Conservation (phyloP, 2,888 invertebrate species). For the Leistus spinibarbis region DNA sequence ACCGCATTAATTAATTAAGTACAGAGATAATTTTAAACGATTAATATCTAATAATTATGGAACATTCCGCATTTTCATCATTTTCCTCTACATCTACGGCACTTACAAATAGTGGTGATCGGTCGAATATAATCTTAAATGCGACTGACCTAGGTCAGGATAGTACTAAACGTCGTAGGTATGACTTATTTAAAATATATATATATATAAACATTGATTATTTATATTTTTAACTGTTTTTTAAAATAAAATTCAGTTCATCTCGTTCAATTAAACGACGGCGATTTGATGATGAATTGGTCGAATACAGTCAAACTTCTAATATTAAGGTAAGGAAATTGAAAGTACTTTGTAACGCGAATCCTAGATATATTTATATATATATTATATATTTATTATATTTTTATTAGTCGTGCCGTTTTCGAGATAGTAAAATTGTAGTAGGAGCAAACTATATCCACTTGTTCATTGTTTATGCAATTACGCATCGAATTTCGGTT, state of each 20-base stretch:
- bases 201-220: neutral
- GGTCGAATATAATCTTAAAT: conserved; percentile 48
- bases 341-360: neutral
- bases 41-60: conserved; percentile 8
- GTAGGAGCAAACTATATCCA: no score
- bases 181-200: conserved; percentile 29
- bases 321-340: conserved; percentile 51
- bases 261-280: conserved; percentile 93
- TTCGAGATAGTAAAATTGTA: no score
- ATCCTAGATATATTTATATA: no score
- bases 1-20: neutral
- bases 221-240: neutral
- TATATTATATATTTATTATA: no score
- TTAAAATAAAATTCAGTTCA: conserved; percentile 61
- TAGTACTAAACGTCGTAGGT: conserved; percentile 62
- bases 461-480: no score
- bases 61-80: conserved; percentile 23
- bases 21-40: neutral
- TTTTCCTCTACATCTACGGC: conserved; percentile 7
- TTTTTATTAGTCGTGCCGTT: no score
- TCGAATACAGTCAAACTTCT: conserved; percentile 79
- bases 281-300: conserved; percentile 96
- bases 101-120: conserved; percentile 6
- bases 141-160: conserved; percentile 57
- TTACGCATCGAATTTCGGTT: no score